Evolutionary conservation across 2,113 vertebrate species (phyloP).

Genomic region (Lichenostomus cassidix): DNA sequence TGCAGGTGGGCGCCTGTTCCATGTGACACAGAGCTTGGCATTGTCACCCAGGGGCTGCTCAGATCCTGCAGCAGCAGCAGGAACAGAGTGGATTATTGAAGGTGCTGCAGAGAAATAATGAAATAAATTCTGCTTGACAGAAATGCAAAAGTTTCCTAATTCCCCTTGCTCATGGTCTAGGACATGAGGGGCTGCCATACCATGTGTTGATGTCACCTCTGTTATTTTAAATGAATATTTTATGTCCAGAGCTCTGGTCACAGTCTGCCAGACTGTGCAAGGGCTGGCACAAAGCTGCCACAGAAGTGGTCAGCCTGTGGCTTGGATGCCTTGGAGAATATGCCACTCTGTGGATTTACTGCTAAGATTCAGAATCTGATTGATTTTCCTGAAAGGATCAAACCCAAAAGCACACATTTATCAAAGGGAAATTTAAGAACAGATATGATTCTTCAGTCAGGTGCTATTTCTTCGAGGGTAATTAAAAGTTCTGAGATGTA

Average conservation of each 20-base stretch:
- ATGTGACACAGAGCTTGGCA: neutral
- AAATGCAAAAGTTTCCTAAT: neutral
- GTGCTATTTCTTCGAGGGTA: neutral
- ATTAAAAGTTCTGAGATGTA: neutral
- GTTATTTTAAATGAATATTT: neutral
- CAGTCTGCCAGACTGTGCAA: neutral
- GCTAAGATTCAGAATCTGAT: neutral
- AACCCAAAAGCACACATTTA: neutral
- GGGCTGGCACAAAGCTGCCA: neutral
- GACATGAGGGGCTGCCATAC: neutral
- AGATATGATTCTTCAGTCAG: neutral
- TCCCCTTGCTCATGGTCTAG: neutral
- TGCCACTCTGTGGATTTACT: neutral
- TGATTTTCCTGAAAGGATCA: neutral
- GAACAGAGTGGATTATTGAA: fast-evolving
- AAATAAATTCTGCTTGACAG: neutral
- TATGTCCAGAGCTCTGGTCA: neutral
- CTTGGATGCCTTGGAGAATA: neutral
- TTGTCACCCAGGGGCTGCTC: neutral
- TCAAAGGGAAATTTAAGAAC: neutral
- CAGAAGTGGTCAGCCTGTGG: neutral
- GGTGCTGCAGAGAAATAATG: neutral
- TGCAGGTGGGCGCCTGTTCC: neutral
- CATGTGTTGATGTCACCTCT: neutral
- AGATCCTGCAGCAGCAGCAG: neutral